phyloP scores from a whole-genome alignment of 1,140 invertebrate species.

The Capitella teleta region DNA sequence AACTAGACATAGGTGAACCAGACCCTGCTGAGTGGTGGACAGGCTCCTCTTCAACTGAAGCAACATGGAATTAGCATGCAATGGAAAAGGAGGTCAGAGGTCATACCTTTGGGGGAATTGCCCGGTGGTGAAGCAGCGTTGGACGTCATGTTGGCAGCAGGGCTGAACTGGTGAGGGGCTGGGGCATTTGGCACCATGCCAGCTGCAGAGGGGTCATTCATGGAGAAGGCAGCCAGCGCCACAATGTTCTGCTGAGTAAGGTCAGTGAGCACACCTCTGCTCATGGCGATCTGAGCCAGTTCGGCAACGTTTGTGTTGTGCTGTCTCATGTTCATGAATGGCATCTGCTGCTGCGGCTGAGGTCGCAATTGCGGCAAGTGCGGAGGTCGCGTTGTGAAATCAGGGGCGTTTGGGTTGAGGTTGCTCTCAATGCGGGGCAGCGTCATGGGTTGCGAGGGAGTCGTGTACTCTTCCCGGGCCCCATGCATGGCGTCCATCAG shows the following conservation, averaged over 20 bases:
- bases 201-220: background rate
- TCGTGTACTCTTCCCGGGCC: constrained; percentile 30
- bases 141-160: background rate
- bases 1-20: constrained; percentile 18
- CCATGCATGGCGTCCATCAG: too few relatives aligned
- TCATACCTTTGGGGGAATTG: background rate
- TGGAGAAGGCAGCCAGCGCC: background rate
- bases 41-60: constrained; percentile 13
- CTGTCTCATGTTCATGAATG: background rate
- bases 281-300: background rate
- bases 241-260: background rate
- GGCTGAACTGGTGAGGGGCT: constrained; percentile 3
- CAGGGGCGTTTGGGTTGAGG: constrained; percentile 75
- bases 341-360: background rate
- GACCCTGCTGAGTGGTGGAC: constrained; percentile 11
- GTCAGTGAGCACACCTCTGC: background rate
- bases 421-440: constrained; percentile 50
- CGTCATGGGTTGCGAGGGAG: constrained; percentile 41
- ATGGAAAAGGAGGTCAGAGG: background rate
- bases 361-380: background rate
- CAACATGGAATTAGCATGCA: background rate
- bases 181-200: background rate
- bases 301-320: background rate
- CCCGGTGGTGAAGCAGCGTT: background rate
- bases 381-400: constrained; percentile 49